Base-by-base conservation (phyloP, 2,113 vertebrate genomes). In the Cygnus buccinator region DNA sequence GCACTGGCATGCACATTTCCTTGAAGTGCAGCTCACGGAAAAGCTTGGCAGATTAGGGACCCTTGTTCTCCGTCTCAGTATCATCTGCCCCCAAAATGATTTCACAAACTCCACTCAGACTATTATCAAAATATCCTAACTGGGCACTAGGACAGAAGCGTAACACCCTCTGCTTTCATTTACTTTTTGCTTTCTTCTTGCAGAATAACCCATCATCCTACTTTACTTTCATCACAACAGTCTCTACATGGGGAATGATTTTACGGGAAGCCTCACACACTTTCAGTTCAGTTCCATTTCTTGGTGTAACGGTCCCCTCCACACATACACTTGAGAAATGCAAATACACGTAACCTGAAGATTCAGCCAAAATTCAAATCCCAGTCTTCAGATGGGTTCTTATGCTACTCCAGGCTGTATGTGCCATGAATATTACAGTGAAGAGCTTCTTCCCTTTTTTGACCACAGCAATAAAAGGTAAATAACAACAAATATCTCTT, bases 61-160 rank as follows among this genome's bases (percentile, higher is more conserved):
- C 80, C 70, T 89, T 84, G 79, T 94, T 93, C 97, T 95, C 88
- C 74, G 94, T 86, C 68, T 97, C 84, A 95, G 87, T 75, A 97
- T 97, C 93, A 95, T 94, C 91, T 95, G 65, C 21, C 83, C 65
- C 85, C 94, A 92, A 96, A 97, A 97, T 79, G 25, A 97, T 93
- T 96, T 96, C 77, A 93, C 65, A 52, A 57, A 75, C 75, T 88
- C 76, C 89, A 85, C 83, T 98, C 84, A 85, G 52, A 81, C 35
- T 73, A 59, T 87, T 91, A 95, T 76, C 63, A 96, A 93, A 97
- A 92, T 68, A 94, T 87, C 76, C 89, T 93, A 91, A 90, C 46
- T 20, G 19, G 76, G 54, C 89, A 94, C 75, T 78, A 93, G 87
- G 87, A 77, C 12, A 93, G 84, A 97, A 57, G 44, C 74, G 86